Evolutionary conservation across 2,888 invertebrate species (phyloP).

Genomic region (Sabellastarte sp.): DNA sequence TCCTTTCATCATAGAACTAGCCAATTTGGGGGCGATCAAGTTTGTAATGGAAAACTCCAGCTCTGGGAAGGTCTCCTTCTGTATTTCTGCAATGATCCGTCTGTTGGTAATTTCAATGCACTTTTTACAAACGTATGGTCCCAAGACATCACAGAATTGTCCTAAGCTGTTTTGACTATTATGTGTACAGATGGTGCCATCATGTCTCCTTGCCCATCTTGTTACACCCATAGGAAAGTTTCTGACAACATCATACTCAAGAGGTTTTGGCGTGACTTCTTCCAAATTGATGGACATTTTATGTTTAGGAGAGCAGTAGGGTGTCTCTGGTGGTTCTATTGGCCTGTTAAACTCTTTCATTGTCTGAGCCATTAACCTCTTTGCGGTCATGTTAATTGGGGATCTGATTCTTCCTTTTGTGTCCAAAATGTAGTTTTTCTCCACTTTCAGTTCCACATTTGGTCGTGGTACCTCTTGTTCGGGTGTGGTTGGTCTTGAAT

Average conservation of each 20-base stretch:
- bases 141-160: neutral
- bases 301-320: neutral
- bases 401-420: neutral
- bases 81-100: neutral
- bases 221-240: neutral
- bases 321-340: neutral
- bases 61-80: neutral
- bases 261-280: neutral
- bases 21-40: neutral
- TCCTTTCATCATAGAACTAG: neutral
- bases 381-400: neutral
- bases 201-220: neutral
- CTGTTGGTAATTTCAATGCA: conserved; percentile 3
- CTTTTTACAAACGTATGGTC: neutral
- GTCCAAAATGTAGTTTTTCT: neutral
- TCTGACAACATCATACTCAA: neutral
- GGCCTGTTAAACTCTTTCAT: neutral
- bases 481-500: neutral
- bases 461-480: neutral
- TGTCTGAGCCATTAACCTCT: neutral
- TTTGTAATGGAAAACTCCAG: neutral
- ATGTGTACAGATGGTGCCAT: neutral
- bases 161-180: neutral
- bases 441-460: neutral
- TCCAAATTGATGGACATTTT: neutral